Percentiles rank a stretch among this genome's conserved stretches.
Conservation (phyloP, 92 coral and sea anemone species). For the Epizoanthus ramosus region DNA sequence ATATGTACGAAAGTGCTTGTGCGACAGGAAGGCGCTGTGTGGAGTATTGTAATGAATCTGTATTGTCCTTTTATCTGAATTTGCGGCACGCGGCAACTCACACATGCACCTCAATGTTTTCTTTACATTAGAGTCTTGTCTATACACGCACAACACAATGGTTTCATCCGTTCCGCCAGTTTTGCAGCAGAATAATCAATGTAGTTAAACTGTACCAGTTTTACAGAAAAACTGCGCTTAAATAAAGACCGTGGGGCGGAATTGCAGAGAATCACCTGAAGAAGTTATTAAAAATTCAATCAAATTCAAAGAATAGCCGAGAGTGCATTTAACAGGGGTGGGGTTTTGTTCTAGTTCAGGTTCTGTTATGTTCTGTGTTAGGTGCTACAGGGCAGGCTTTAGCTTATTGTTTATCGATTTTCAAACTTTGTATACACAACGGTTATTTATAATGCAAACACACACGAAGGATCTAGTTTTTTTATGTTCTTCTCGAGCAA, state of each 20-base stretch:
- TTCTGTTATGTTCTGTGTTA: background rate
- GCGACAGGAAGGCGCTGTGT: slow-evolving; percentile 47
- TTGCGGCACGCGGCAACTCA: slow-evolving; percentile 32
- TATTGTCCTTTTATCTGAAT: slow-evolving; percentile 17
- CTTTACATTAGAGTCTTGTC: background rate
- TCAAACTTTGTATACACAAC: slow-evolving; percentile 6
- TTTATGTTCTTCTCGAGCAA: background rate
- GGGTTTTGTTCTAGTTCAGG: background rate
- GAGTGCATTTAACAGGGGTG: too few relatives aligned
- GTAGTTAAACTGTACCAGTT: background rate
- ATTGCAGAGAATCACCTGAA: too few relatives aligned
- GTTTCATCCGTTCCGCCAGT: background rate
- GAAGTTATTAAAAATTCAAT: too few relatives aligned
- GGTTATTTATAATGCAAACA: background rate
- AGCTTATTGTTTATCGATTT: background rate
- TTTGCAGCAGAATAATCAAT: background rate
- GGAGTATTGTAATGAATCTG: slow-evolving; percentile 30
- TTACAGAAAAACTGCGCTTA: background rate
- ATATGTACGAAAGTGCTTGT: slow-evolving; percentile 33
- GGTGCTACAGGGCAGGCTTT: background rate
- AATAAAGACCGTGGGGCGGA: too few relatives aligned
- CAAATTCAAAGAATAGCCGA: too few relatives aligned
- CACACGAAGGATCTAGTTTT: background rate
- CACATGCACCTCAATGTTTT: slow-evolving; percentile 11
- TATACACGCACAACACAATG: background rate